These are phyloP conservation scores for Rhinopomastus cyanomelas DNA, from an alignment of 2,113 vertebrate genomes.

Conservation along the genomic window DNA sequence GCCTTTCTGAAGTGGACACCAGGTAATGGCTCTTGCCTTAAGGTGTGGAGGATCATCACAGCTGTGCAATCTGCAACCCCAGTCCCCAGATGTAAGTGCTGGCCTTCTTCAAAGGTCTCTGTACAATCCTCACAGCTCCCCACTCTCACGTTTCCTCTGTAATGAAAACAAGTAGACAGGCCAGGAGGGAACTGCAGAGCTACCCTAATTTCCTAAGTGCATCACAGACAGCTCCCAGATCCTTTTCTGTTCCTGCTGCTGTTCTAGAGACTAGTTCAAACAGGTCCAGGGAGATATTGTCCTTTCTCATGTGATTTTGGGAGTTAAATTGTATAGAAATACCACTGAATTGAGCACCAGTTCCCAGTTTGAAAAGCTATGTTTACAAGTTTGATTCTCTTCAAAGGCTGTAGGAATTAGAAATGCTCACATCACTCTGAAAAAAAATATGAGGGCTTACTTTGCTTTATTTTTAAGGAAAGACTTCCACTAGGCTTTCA, in stretches of 20 bases:
- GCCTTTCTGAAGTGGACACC: background rate
- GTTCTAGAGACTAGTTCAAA: background rate
- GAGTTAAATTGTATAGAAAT: background rate
- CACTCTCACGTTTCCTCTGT: background rate
- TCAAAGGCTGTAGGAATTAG: background rate
- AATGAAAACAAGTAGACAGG: background rate
- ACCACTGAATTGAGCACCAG: background rate
- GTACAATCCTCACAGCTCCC: background rate
- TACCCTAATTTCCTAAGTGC: background rate
- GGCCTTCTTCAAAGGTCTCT: background rate
- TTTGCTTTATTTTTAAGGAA: background rate
- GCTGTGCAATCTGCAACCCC: background rate
- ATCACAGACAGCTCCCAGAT: background rate
- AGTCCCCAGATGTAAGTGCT: fast-evolving
- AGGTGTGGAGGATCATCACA: no score
- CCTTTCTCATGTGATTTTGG: background rate
- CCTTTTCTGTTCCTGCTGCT: background rate
- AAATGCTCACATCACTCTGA: background rate
- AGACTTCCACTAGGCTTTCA: background rate
- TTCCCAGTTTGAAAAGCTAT: background rate
- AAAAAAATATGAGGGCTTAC: background rate
- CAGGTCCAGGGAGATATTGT: background rate
- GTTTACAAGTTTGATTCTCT: background rate
- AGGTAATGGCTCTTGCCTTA: background rate
- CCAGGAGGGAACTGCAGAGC: background rate